These are phyloP conservation scores for Drosophila glabriapex DNA, from an alignment of 2,888 invertebrate species.

Conservation along the genomic window DNA sequence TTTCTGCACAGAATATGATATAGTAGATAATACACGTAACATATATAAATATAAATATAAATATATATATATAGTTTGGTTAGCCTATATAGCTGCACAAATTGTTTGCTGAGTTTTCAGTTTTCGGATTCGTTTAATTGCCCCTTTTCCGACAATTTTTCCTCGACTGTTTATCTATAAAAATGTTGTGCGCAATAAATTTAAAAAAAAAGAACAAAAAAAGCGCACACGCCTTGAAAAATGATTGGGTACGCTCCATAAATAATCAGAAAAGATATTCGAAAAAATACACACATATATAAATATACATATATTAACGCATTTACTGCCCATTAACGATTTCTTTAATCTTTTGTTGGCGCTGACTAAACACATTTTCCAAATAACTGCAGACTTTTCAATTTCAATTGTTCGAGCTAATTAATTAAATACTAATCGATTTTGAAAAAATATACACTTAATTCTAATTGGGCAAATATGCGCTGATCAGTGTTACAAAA, in stretches of 20 bases:
- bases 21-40: constrained; percentile 36
- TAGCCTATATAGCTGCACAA: constrained; percentile 42
- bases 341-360: constrained; percentile 12
- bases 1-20: constrained; percentile 22
- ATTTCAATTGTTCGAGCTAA: constrained; percentile 51
- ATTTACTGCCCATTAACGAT: constrained; percentile 23
- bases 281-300: constrained; percentile 12
- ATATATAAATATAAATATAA: constrained; percentile 15
- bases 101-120: constrained; percentile 53
- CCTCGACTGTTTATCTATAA: constrained; percentile 69
- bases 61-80: constrained; percentile 2
- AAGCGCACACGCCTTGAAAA: constrained; percentile 40
- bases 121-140: constrained; percentile 75
- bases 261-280: constrained; percentile 49
- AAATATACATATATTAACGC: constrained; percentile 9
- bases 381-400: constrained; percentile 53
- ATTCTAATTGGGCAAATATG: constrained; percentile 39
- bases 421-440: constrained; percentile 39
- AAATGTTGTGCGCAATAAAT: constrained; percentile 60
- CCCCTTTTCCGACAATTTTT: constrained; percentile 68
- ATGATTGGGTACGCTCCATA: constrained; percentile 48
- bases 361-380: constrained; percentile 40
- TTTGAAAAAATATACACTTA: constrained; percentile 15
- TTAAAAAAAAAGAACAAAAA: constrained; percentile 18
- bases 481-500: constrained; percentile 41